Conservation (phyloP, 2,888 invertebrate genomes). For the Tetranychus piercei region DNA sequence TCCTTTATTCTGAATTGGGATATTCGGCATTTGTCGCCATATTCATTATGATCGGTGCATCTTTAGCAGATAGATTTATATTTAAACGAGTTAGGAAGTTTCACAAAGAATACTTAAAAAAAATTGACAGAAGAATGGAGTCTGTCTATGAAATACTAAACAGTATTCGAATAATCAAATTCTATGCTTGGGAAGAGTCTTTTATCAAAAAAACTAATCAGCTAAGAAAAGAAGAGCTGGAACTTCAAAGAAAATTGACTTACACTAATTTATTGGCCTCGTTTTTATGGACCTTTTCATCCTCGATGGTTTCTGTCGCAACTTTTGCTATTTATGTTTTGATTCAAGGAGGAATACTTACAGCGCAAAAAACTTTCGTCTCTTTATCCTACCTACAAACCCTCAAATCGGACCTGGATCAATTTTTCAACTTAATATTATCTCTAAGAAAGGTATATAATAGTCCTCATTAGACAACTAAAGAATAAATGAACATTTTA, state of each 20-base stretch:
- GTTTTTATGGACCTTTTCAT: conserved; percentile 25
- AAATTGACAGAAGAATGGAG: conserved; percentile 65
- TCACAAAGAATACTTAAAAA: conserved; percentile 70
- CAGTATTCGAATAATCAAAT: conserved; percentile 50
- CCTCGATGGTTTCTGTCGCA: conserved; percentile 24
- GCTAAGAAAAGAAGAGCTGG: conserved; percentile 22
- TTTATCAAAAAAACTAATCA: conserved; percentile 22
- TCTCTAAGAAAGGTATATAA: not conserved
- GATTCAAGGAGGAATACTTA: conserved; percentile 21
- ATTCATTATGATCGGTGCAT: conserved; percentile 74
- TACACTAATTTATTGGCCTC: conserved; percentile 21
- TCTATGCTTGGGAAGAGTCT: conserved; percentile 26
- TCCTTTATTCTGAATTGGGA: conserved; percentile 40
- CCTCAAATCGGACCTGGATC: conserved; percentile 25
- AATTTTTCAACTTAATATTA: conserved; percentile 38
- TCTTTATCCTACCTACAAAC: conserved; percentile 34
- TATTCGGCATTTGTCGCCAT: conserved; percentile 64
- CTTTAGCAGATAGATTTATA: conserved; percentile 68
- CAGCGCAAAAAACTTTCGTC: conserved; percentile 32
- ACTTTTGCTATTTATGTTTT: conserved; percentile 21
- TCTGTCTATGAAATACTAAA: conserved; percentile 79
- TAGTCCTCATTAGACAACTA: no score
- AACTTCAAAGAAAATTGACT: conserved; percentile 20
- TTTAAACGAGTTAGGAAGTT: conserved; percentile 59
- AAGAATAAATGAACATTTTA: not conserved